These are phyloP conservation scores for Tricholauxania praeusta DNA, from an alignment of 2,888 invertebrate species.

Conservation along the genomic window DNA sequence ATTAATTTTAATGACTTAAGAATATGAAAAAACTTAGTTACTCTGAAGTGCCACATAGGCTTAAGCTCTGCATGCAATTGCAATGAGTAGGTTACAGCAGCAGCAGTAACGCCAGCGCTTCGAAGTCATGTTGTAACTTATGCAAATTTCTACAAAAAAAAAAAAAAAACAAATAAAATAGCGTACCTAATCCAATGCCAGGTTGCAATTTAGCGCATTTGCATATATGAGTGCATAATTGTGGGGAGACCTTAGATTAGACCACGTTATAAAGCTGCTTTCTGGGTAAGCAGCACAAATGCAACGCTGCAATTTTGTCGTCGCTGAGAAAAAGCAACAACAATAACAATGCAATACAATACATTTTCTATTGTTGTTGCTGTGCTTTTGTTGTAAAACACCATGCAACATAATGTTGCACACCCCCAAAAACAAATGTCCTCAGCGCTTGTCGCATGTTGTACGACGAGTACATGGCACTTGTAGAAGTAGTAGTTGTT, in stretches of 20 bases:
- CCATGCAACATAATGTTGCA: constrained; percentile 40
- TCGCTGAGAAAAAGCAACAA: not conserved
- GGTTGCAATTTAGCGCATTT: constrained; percentile 39
- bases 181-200: constrained; percentile 21
- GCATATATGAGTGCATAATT: constrained; percentile 49
- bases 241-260: constrained; percentile 40
- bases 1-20: too few relatives aligned
- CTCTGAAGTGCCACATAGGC: too few relatives aligned
- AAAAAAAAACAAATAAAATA: too few relatives aligned
- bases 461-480: too few relatives aligned
- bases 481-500: too few relatives aligned
- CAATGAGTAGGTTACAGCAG: not conserved
- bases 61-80: too few relatives aligned
- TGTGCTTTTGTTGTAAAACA: constrained; percentile 26
- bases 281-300: not conserved
- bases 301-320: not conserved
- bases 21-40: too few relatives aligned
- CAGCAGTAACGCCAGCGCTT: not conserved
- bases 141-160: constrained; percentile 21
- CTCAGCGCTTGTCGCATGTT: constrained; percentile 24
- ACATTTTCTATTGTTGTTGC: not conserved
- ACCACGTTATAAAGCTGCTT: not conserved
- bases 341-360: not conserved
- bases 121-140: constrained; percentile 6
- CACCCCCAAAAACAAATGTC: constrained; percentile 42